Evolutionary conservation across 2,797 vertebrate species (phyloP).

Genomic region (Eospalax fontanierii): DNA sequence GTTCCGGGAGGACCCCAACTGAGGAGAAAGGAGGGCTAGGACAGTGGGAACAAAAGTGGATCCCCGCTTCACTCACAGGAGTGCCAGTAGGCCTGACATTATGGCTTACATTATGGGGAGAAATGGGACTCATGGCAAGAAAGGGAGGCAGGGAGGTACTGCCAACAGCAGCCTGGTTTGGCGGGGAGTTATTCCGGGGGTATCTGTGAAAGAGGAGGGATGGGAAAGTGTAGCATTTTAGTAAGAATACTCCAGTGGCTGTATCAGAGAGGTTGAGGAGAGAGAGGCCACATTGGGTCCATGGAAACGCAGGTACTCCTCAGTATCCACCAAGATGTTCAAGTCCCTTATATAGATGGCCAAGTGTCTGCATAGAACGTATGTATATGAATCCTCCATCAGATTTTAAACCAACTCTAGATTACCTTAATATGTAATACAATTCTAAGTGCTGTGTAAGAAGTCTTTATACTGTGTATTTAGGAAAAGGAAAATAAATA

Average conservation of each 20-base stretch:
- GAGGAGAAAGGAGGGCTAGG: background rate
- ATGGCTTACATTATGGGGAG: background rate
- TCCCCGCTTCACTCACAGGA: background rate
- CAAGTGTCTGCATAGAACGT: background rate
- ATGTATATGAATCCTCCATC: background rate
- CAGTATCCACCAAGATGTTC: background rate
- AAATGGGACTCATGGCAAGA: background rate
- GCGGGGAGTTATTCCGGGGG: too few species aligned
- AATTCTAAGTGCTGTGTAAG: background rate
- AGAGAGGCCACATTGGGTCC: background rate
- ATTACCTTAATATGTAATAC: background rate
- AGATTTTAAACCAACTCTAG: background rate
- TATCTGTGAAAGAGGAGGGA: background rate
- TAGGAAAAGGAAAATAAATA: background rate
- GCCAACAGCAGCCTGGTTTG: background rate
- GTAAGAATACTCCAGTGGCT: background rate
- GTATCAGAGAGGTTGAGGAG: background rate
- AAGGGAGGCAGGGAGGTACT: background rate
- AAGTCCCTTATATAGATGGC: background rate
- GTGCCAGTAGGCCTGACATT: background rate
- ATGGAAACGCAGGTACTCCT: background rate
- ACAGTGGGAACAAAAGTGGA: background rate
- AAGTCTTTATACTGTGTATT: background rate
- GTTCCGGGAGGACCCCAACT: background rate
- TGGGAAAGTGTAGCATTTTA: background rate